Conservation (phyloP, 53 echinoderm and acorn worm species). For the Luidia sarsii region DNA sequence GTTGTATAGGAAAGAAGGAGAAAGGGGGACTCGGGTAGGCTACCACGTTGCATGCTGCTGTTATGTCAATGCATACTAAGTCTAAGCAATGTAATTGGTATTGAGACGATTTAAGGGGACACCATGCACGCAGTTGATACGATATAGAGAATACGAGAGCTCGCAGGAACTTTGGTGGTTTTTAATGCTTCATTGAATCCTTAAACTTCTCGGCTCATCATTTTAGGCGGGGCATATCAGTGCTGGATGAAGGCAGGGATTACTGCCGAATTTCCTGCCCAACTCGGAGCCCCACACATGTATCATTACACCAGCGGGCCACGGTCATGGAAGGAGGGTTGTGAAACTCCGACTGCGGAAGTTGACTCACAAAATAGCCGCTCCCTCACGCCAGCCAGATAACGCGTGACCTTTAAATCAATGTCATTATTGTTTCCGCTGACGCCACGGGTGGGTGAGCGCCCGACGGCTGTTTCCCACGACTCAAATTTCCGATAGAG, state of each 20-base stretch:
- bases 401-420: conserved; percentile 29
- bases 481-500: too few relatives aligned
- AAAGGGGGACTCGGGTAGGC: too few relatives aligned
- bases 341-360: conserved; percentile 23
- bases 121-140: too few relatives aligned
- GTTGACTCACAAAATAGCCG: conserved; percentile 25
- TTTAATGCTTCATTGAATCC: neutral
- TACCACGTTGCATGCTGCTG: too few relatives aligned
- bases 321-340: too few relatives aligned
- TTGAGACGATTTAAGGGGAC: too few relatives aligned
- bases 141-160: too few relatives aligned
- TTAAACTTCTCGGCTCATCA: neutral
- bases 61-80: too few relatives aligned
- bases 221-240: neutral
- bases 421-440: conserved; percentile 47
- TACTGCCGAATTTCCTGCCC: neutral
- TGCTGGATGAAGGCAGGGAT: neutral
- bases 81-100: too few relatives aligned
- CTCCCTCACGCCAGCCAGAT: neutral
- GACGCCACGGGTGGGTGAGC: neutral
- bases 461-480: conserved; percentile 20
- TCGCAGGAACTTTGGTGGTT: too few relatives aligned
- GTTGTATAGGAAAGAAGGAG: too few relatives aligned
- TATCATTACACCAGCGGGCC: too few relatives aligned
- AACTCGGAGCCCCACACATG: neutral